These are phyloP conservation scores for Osedax frankpressi DNA, from an alignment of 2,888 invertebrate genomes.

Conservation along the genomic window DNA sequence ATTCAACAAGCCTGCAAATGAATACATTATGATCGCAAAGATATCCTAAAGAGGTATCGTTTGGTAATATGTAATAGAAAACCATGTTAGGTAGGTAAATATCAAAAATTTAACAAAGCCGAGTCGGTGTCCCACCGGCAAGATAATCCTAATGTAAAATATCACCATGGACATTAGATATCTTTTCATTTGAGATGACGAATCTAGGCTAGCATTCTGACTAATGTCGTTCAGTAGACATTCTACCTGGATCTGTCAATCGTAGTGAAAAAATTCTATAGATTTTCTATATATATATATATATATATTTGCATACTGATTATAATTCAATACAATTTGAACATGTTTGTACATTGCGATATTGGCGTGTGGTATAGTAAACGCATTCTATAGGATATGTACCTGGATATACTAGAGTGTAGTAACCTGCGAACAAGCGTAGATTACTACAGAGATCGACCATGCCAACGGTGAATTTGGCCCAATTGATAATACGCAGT, in stretches of 20 bases:
- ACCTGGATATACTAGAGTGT: no score
- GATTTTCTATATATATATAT: no score
- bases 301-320: no score
- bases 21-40: no score
- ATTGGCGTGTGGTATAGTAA: no score
- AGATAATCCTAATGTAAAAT: conserved; percentile 33
- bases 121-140: conserved; percentile 32
- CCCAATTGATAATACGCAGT: not conserved
- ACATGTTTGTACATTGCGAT: no score
- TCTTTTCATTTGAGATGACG: conserved; percentile 35
- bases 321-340: no score
- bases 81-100: not conserved
- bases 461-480: not conserved
- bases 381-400: no score
- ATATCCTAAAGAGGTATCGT: no score
- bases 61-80: no score
- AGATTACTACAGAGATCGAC: not conserved
- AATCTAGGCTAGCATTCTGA: conserved; percentile 41
- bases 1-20: conserved; percentile 31
- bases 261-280: no score
- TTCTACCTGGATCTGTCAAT: conserved; percentile 41
- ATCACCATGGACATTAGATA: conserved; percentile 30
- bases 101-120: conserved; percentile 25
- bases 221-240: conserved; percentile 45
- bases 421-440: not conserved